phyloP scores from a whole-genome alignment of 1,140 invertebrate species.

The Calycopis cecrops region DNA sequence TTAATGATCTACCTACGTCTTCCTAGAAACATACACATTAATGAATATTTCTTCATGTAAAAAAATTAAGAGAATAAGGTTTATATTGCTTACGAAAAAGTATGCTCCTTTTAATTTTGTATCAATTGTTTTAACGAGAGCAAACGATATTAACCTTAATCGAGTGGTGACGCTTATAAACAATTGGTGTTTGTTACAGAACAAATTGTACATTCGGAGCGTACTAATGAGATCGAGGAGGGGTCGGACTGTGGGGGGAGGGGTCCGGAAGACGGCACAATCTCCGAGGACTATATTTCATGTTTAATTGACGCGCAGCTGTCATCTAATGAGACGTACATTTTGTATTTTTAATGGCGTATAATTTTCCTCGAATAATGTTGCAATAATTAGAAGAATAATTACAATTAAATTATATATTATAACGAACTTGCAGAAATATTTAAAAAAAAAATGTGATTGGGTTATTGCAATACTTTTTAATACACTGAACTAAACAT shows the following conservation, averaged over 20 bases:
- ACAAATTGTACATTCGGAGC: slow-evolving; percentile 65
- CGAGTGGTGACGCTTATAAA: slow-evolving; percentile 54
- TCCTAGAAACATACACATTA: no score
- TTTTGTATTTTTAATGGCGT: slow-evolving; percentile 37
- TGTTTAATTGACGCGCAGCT: slow-evolving; percentile 64
- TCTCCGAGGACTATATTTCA: slow-evolving; percentile 63
- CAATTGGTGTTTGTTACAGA: slow-evolving; percentile 63
- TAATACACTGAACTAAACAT: no score
- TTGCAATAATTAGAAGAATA: no score
- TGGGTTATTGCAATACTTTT: no score
- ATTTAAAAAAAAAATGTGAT: no score
- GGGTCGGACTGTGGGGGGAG: slow-evolving; percentile 25
- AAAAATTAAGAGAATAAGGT: no score
- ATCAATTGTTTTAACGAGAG: slow-evolving; percentile 20
- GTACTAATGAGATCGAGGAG: slow-evolving; percentile 58
- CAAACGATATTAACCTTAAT: slow-evolving; percentile 36
- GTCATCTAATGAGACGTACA: slow-evolving; percentile 61
- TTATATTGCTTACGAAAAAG: no score
- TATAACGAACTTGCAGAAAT: no score
- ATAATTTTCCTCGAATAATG: neutral
- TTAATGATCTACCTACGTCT: no score
- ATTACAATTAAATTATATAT: no score
- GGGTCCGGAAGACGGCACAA: slow-evolving; percentile 23
- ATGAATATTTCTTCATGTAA: no score
- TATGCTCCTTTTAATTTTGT: no score